Percentiles rank a stretch among this genome's conserved stretches.
Evolutionary conservation across 2,797 vertebrate species (phyloP).

Genomic region (Telmatherina bonti): DNA sequence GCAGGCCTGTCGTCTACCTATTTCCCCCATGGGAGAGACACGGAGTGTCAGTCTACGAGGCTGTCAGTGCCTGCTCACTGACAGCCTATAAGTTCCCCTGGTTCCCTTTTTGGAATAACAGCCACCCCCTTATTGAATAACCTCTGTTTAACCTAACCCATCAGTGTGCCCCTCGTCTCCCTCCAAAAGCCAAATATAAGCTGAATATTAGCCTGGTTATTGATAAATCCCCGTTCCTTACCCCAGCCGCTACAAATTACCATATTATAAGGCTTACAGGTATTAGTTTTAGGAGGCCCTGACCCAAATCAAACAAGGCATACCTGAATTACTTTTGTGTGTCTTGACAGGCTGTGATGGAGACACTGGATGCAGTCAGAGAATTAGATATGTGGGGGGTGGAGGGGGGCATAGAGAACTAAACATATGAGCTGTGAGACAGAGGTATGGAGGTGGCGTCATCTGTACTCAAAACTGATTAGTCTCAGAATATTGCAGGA

Average conservation of each 20-base stretch:
- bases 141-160: slow-evolving; percentile 76
- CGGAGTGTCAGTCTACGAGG: slow-evolving; percentile 81
- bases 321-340: slow-evolving; percentile 67
- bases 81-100: slow-evolving; percentile 80
- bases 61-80: slow-evolving; percentile 82
- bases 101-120: slow-evolving; percentile 81
- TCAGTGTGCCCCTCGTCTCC: slow-evolving; percentile 63
- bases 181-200: slow-evolving; percentile 69
- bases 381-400: slow-evolving; percentile 46
- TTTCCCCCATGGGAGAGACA: slow-evolving; percentile 64
- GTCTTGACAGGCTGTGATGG: slow-evolving; percentile 60
- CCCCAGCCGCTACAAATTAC: slow-evolving; percentile 83
- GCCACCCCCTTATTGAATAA: slow-evolving; percentile 77
- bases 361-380: slow-evolving; percentile 59
- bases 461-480: slow-evolving; percentile 71
- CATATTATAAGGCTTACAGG: slow-evolving; percentile 82
- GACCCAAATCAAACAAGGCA: slow-evolving; percentile 71
- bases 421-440: slow-evolving; percentile 38
- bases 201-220: slow-evolving; percentile 71
- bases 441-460: slow-evolving; percentile 53
- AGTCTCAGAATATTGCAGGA: slow-evolving; percentile 50
- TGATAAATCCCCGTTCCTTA: slow-evolving; percentile 80
- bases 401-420: slow-evolving; percentile 22
- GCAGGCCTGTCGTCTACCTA: slow-evolving; percentile 64
- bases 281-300: slow-evolving; percentile 77